Conservation (phyloP, 2,113 vertebrate species). For the Pseudonaja textilis region DNA sequence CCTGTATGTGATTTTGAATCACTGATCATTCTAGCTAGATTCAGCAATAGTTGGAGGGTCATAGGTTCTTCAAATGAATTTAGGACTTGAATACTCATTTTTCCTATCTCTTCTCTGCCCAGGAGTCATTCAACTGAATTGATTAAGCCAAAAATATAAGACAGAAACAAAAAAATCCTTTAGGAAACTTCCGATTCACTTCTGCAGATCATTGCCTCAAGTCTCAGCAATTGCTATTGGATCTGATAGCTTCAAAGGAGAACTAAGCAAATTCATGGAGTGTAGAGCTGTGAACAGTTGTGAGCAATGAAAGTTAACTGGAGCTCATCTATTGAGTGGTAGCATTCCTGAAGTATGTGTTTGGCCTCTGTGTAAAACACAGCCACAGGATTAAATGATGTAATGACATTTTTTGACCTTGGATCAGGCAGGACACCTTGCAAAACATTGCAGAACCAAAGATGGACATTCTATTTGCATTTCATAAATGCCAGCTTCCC, state of each 20-base stretch:
- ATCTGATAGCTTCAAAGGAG: background rate
- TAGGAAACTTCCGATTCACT: background rate
- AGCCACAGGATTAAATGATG: background rate
- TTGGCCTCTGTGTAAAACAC: background rate
- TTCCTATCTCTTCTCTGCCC: background rate
- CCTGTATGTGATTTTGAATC: background rate
- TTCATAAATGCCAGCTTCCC: background rate
- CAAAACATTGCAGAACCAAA: background rate
- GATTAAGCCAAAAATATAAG: background rate
- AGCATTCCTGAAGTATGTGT: background rate
- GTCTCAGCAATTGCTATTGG: background rate
- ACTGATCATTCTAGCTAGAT: background rate
- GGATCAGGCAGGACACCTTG: background rate
- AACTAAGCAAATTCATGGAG: background rate
- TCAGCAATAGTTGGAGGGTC: background rate
- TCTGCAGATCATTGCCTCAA: background rate
- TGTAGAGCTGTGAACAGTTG: background rate
- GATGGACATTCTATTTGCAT: background rate
- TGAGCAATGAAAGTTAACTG: background rate
- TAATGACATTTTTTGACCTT: background rate
- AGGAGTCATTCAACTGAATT: background rate
- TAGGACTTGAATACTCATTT: background rate
- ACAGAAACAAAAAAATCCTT: background rate
- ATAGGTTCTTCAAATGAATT: background rate
- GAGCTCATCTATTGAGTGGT: background rate